A percentile compares a stretch with the other conserved stretches of the same genome.
Evolutionary conservation across 2,113 vertebrate species (phyloP).

Genomic region (Rhinolophus ferrumequinum): DNA sequence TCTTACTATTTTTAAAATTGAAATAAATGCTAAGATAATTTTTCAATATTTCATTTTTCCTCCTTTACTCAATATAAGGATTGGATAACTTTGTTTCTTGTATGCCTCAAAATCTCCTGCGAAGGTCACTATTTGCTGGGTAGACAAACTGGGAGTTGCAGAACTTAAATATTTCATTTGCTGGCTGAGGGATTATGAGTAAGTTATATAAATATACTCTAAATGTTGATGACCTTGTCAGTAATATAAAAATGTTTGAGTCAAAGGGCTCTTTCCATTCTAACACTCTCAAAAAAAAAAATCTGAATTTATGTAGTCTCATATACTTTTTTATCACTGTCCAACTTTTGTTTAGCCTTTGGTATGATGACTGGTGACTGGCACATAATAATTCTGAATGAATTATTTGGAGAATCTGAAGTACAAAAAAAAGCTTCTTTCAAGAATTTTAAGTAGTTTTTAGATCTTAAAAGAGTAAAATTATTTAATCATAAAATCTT

Average conservation of each 20-base stretch:
- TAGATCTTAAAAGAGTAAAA: slow-evolving; percentile 3
- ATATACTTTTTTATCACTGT: background rate
- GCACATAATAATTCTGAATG: background rate
- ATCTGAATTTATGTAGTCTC: background rate
- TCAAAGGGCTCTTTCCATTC: background rate
- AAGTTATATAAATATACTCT: background rate
- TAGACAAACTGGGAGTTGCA: background rate
- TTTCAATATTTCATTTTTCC: background rate
- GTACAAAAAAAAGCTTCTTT: background rate
- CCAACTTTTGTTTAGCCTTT: background rate
- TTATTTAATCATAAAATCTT: background rate
- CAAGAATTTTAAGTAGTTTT: background rate
- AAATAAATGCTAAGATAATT: background rate
- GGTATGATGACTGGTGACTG: no score
- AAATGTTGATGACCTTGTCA: background rate
- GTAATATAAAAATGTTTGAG: background rate
- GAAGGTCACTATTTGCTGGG: slow-evolving; percentile 25
- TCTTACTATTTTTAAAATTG: background rate
- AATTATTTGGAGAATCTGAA: background rate
- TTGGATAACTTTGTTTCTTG: background rate
- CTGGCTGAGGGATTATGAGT: background rate
- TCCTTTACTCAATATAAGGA: background rate
- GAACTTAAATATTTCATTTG: background rate
- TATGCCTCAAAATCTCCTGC: background rate
- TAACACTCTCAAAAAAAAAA: background rate